Conservation (phyloP, 2,797 vertebrate species). For the Melanotaenia parkinsoni region DNA sequence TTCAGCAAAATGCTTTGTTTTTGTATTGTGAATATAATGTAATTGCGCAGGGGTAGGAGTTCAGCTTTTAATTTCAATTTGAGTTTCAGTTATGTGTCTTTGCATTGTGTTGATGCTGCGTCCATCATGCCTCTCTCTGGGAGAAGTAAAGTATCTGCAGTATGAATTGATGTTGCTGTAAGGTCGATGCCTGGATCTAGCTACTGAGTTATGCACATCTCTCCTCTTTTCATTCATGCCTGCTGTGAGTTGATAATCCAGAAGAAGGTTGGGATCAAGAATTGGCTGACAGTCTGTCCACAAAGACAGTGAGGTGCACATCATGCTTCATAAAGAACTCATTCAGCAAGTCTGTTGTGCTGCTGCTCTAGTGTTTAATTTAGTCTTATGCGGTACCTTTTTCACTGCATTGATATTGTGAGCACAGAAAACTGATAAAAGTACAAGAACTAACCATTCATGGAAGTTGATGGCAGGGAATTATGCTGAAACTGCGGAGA, state of each 20-base stretch:
- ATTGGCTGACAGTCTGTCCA: slow-evolving; percentile 13
- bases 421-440: slow-evolving; percentile 4
- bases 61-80: slow-evolving; percentile 21
- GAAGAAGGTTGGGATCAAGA: slow-evolving; percentile 34
- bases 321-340: slow-evolving; percentile 23
- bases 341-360: slow-evolving; percentile 9
- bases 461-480: not conserved
- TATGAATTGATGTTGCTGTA: slow-evolving; percentile 17
- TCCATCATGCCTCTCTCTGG: slow-evolving; percentile 23
- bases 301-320: slow-evolving; percentile 15
- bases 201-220: slow-evolving; percentile 24
- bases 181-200: slow-evolving; percentile 33
- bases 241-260: slow-evolving; percentile 59
- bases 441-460: slow-evolving; percentile 6
- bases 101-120: slow-evolving; percentile 3
- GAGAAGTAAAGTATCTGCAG: slow-evolving; percentile 26
- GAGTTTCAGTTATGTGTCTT: slow-evolving; percentile 16
- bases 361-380: slow-evolving; percentile 23
- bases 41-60: not conserved
- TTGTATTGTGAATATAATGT: not conserved
- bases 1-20: not conserved
- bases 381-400: slow-evolving; percentile 4
- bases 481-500: slow-evolving; percentile 9
- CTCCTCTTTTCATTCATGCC: slow-evolving; percentile 42
- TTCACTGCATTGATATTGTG: not conserved